Conservation (phyloP, 2,113 vertebrate genomes). For the Corvus hawaiiensis region DNA sequence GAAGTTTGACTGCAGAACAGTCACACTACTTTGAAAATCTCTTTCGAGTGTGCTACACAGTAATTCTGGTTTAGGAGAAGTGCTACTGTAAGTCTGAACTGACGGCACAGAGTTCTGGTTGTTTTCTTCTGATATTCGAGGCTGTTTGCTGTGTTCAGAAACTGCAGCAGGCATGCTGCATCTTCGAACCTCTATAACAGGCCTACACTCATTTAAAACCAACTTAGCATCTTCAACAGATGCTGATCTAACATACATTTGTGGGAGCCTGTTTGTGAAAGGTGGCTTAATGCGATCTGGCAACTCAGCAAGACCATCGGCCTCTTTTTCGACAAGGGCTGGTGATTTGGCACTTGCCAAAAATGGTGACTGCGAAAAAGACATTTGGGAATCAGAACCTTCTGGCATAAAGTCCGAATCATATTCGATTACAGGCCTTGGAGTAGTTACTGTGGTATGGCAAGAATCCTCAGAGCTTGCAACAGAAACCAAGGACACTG, state of each 20-base stretch:
- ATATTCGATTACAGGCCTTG: slow-evolving; percentile 79
- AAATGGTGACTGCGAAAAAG: slow-evolving; percentile 88
- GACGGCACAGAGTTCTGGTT: not conserved
- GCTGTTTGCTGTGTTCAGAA: slow-evolving; percentile 70
- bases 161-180: slow-evolving; percentile 68
- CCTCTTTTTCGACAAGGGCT: slow-evolving; percentile 82
- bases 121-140: slow-evolving; percentile 73
- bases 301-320: slow-evolving; percentile 76
- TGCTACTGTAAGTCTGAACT: slow-evolving; percentile 26
- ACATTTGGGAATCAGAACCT: slow-evolving; percentile 87
- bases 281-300: slow-evolving; percentile 73
- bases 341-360: slow-evolving; percentile 86
- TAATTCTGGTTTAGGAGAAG: slow-evolving; percentile 71
- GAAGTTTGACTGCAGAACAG: slow-evolving; percentile 58
- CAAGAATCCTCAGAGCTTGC: slow-evolving; percentile 94
- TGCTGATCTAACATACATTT: slow-evolving; percentile 82
- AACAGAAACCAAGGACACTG: slow-evolving; percentile 88
- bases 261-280: slow-evolving; percentile 72
- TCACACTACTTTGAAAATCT: slow-evolving; percentile 18
- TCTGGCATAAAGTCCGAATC: slow-evolving; percentile 90
- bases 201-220: slow-evolving; percentile 74
- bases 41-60: slow-evolving; percentile 58
- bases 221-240: slow-evolving; percentile 85
- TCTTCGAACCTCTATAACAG: slow-evolving; percentile 73
- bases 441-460: slow-evolving; percentile 82